A percentile compares a stretch with the other conserved stretches of the same genome.
Evolutionary conservation across 2,113 vertebrate genomes (phyloP).

Genomic region (Leptosomus discolor): DNA sequence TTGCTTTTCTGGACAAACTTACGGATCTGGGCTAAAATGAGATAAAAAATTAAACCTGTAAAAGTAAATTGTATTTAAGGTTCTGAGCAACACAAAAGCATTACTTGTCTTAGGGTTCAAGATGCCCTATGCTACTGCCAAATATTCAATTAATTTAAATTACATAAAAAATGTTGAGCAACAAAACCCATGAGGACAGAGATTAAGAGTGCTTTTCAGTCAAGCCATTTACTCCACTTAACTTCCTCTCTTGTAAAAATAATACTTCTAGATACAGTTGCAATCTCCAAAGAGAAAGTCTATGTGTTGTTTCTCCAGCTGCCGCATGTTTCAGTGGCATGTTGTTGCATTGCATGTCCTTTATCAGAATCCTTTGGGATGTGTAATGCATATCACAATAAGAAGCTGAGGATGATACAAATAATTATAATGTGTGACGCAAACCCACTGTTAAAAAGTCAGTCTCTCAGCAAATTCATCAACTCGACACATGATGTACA

Average conservation of each 20-base stretch:
- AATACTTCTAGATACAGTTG: conserved; percentile 6
- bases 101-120: neutral
- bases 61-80: neutral
- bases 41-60: neutral
- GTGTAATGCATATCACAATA: conserved; percentile 29
- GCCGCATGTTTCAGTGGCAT: neutral
- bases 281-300: conserved; percentile 13
- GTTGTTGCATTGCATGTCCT: neutral
- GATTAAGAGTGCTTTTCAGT: neutral
- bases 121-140: neutral
- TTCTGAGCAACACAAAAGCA: neutral
- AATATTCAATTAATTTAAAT: conserved; percentile 17
- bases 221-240: neutral
- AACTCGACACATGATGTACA: conserved; percentile 30
- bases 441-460: conserved; percentile 49
- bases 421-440: conserved; percentile 46
- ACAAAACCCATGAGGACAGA: neutral
- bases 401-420: conserved; percentile 51
- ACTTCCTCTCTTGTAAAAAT: conserved; percentile 5
- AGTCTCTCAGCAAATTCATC: conserved; percentile 51
- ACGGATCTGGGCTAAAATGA: neutral
- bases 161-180: neutral
- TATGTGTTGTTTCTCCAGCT: conserved; percentile 2
- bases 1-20: neutral
- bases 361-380: conserved; percentile 40